phyloP scores from a whole-genome alignment of 2,113 vertebrate genomes.

The Thymallus thymallus region DNA sequence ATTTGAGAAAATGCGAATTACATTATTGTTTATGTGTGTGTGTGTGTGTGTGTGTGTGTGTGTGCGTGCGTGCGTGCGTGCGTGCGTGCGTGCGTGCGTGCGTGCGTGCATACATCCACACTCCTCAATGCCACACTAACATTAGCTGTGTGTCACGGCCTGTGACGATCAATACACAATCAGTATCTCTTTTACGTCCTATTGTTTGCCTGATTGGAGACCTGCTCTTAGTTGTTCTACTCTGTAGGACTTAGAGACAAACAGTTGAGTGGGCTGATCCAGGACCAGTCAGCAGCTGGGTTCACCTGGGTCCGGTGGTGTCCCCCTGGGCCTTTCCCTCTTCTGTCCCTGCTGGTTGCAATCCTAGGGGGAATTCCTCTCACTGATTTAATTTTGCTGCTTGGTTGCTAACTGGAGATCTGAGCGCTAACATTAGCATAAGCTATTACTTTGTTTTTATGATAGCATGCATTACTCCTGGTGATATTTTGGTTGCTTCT shows the following conservation, averaged over 20 bases:
- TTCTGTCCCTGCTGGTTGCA: constrained; percentile 7
- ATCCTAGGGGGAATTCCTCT: not conserved
- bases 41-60: constrained; percentile 15
- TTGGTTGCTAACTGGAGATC: not conserved
- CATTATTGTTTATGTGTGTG: constrained; percentile 33
- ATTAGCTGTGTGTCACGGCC: not conserved
- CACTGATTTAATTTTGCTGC: not conserved
- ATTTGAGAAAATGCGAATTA: constrained; percentile 49
- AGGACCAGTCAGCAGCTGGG: constrained; percentile 15
- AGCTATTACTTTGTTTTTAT: not conserved
- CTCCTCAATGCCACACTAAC: not conserved
- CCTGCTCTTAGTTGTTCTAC: not conserved
- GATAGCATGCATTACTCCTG: not conserved
- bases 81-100: constrained; percentile 8
- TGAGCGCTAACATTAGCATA: not conserved
- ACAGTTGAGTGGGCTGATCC: constrained; percentile 40
- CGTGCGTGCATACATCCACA: not conserved
- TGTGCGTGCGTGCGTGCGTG: constrained; percentile 10
- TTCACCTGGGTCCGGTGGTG: not conserved
- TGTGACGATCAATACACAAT: constrained; percentile 30
- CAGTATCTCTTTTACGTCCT: constrained; percentile 7
- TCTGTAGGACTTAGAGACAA: not conserved
- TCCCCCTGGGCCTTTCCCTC: not conserved
- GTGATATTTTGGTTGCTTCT: not conserved
- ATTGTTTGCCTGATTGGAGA: not conserved